A percentile compares a stretch with the other conserved stretches of the same genome.
phyloP scores from a whole-genome alignment of 2,797 vertebrate species.

The Cetoscarus ocellatus region DNA sequence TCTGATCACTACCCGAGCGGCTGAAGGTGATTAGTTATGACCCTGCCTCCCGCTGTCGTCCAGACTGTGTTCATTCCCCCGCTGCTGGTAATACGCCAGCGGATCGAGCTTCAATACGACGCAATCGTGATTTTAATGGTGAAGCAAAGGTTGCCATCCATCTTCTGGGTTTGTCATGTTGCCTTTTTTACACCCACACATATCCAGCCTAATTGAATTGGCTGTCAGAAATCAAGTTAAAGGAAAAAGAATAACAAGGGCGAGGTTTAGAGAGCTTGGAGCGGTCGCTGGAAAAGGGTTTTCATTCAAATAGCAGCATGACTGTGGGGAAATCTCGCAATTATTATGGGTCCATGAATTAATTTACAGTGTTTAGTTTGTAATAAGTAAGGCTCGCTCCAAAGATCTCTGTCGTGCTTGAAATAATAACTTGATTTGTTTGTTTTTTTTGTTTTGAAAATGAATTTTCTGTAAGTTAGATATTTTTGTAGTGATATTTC shows the following conservation, averaged over 20 bases:
- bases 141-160: constrained; percentile 81
- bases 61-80: constrained; percentile 50
- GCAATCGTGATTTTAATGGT: constrained; percentile 74
- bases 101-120: constrained; percentile 58
- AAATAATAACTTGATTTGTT: constrained; percentile 19
- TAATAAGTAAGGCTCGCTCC: background rate
- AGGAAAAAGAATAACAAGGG: constrained; percentile 65
- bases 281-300: constrained; percentile 31
- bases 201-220: constrained; percentile 77
- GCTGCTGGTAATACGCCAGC: constrained; percentile 52
- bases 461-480: constrained; percentile 7
- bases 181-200: constrained; percentile 71
- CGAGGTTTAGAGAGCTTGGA: constrained; percentile 44
- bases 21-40: constrained; percentile 55
- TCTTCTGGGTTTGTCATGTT: constrained; percentile 75
- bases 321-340: constrained; percentile 23
- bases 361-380: constrained; percentile 8
- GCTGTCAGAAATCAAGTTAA: constrained; percentile 76
- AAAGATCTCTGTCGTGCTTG: background rate
- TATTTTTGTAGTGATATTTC: constrained; percentile 6
- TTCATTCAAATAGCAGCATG: constrained; percentile 54
- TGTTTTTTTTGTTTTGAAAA: background rate
- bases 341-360: background rate
- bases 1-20: constrained; percentile 19
- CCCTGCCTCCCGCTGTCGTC: constrained; percentile 36